phyloP scores from a whole-genome alignment of 2,888 invertebrate genomes.

The Drosophila leonis region DNA sequence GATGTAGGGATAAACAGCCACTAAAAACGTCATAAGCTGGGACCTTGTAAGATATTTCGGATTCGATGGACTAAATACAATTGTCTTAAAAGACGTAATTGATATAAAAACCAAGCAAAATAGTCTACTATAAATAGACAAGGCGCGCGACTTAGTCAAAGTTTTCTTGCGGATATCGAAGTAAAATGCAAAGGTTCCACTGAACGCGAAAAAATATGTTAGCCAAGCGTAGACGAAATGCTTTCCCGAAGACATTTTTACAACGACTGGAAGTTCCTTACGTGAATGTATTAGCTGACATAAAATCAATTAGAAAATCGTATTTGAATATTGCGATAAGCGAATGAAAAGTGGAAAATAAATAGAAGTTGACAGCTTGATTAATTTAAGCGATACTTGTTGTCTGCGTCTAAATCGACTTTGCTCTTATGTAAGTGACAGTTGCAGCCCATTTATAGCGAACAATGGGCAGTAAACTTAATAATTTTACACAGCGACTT shows the following conservation, averaged over 20 bases:
- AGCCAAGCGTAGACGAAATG: slow-evolving; percentile 8
- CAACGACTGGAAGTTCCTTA: neutral
- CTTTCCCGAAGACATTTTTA: slow-evolving; percentile 12
- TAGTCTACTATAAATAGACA: neutral
- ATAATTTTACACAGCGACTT: neutral
- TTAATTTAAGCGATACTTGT: neutral
- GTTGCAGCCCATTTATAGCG: neutral
- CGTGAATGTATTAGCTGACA: neutral
- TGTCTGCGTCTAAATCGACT: neutral
- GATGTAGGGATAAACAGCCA: neutral
- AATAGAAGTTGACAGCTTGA: slow-evolving; percentile 2
- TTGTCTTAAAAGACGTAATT: neutral
- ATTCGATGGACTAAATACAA: neutral
- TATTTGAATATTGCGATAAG: neutral
- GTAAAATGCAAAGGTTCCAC: slow-evolving; percentile 7
- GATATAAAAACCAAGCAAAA: neutral
- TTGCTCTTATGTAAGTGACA: neutral
- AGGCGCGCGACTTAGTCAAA: neutral
- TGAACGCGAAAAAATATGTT: slow-evolving; percentile 9
- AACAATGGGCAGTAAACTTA: neutral
- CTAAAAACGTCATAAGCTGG: neutral
- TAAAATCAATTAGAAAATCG: neutral
- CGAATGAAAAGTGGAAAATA: neutral
- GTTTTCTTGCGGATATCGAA: slow-evolving; percentile 1
- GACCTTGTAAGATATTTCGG: neutral